Base-by-base conservation (phyloP, 2,113 vertebrate genomes). In the Xenopus tropicalis region DNA sequence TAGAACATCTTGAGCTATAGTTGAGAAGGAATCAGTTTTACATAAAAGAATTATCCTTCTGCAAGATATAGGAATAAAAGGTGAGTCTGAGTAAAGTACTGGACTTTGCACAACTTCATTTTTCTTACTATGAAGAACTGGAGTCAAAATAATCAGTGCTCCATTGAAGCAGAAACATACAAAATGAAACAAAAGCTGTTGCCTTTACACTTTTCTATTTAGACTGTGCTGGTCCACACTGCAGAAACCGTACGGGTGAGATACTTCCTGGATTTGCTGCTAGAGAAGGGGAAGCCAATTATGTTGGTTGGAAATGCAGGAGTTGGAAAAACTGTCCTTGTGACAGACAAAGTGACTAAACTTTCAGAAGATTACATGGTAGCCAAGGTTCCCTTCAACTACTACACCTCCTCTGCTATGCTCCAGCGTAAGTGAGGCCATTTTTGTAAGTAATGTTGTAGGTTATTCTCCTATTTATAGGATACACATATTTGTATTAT, bases 381-480 rank as follows among this genome's bases (percentile, higher is more conserved):
- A 62, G 70, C 83, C 46, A 90, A 88, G 82, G 87, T 85, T 0
- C 82, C 87, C 14, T 92, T 90, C 62, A 90, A 85, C 82, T 89
- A 90, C 80, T 88, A 82, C n/a, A 81, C 79, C 56, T 67, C 82
- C 23, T 90, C 80, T 71, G 86, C 83, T 71, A 85, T 84, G 83
- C 74, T 88, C 68, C 86, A 85, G 42, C 67, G 58, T 86, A 82
- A 81, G 71, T 64, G 75, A 46, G 3, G 19, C 52, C 19, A n/a
- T n/a, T n/a, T 54, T 54, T 54, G 16, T n/a, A 54, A n/a, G 16
- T 48, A 48, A 14, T 48, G 16, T 48, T 48, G 1, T 48, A 48
- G 12, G 2, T 48, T 48, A 13, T 4, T 48, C 12, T 48, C 9
- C 46, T 37, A 37, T 37, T 37, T 37, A 37, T 37, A 37, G 29